Percentiles rank a stretch among this genome's conserved stretches.
Evolutionary conservation across 2,113 vertebrate genomes (phyloP).

Genomic region (Prolemur simus): DNA sequence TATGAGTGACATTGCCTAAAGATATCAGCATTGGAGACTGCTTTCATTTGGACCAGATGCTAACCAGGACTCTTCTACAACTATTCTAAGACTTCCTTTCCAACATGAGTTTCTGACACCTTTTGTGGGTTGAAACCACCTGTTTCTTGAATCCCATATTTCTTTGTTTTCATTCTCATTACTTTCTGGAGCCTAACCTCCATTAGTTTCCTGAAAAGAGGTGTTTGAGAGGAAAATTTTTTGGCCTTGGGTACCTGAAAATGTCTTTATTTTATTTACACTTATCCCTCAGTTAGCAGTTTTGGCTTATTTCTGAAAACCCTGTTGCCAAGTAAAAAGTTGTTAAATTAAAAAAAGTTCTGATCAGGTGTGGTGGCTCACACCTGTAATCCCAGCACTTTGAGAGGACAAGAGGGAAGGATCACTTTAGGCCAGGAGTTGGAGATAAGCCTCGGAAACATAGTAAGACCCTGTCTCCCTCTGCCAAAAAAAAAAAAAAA

Average conservation of each 20-base stretch:
- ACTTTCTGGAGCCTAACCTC: background rate
- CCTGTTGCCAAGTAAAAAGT: background rate
- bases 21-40: background rate
- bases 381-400: too few relatives aligned
- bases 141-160: background rate
- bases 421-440: too few relatives aligned
- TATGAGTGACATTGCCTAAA: background rate
- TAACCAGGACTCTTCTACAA: background rate
- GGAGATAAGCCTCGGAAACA: too few relatives aligned
- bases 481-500: too few relatives aligned
- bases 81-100: background rate
- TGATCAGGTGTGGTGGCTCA: too few relatives aligned
- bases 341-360: background rate
- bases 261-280: background rate
- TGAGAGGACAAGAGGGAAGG: too few relatives aligned
- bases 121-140: background rate
- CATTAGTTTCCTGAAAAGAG: background rate
- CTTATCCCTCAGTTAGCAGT: background rate
- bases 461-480: too few relatives aligned
- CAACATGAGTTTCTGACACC: background rate
- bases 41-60: background rate
- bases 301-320: constrained; percentile 14
- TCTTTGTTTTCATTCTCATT: background rate
- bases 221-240: background rate
- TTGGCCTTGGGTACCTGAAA: background rate